Percentiles rank a stretch among this genome's conserved stretches.
These are phyloP conservation scores for Osmerus eperlanus DNA, from an alignment of 2,113 vertebrate species.

Conservation along the genomic window DNA sequence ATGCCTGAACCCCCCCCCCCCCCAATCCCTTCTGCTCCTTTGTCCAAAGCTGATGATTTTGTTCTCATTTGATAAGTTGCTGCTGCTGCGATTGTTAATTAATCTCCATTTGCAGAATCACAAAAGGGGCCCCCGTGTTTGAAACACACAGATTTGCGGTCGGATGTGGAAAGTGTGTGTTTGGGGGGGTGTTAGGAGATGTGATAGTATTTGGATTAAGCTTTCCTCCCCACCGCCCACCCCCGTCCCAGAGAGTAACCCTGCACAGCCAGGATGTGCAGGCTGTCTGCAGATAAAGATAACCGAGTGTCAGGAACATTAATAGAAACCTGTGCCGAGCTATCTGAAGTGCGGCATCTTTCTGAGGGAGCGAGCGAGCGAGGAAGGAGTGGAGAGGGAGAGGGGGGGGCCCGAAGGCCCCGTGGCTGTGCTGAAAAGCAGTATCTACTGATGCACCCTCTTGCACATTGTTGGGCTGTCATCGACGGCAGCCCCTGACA, in stretches of 20 bases:
- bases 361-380: constrained; percentile 25
- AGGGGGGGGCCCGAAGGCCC: constrained; percentile 40
- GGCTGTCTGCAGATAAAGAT: constrained; percentile 71
- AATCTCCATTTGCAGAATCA: constrained; percentile 58
- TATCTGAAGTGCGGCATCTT: constrained; percentile 63
- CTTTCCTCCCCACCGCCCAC: constrained; percentile 52
- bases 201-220: constrained; percentile 58
- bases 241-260: constrained; percentile 48
- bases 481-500: constrained; percentile 81
- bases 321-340: constrained; percentile 80
- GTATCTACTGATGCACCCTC: constrained; percentile 79
- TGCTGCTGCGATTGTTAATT: constrained; percentile 45
- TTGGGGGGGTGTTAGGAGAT: constrained; percentile 39
- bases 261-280: constrained; percentile 36
- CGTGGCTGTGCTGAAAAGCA: constrained; percentile 66
- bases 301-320: constrained; percentile 73
- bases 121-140: constrained; percentile 37
- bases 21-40: too few relatives aligned
- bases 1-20: too few relatives aligned
- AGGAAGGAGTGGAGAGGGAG: constrained; percentile 60
- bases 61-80: constrained; percentile 36
- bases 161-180: too few relatives aligned
- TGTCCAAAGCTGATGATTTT: constrained; percentile 18
- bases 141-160: constrained; percentile 51
- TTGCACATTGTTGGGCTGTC: constrained; percentile 84